Base-by-base conservation (phyloP, 2,113 vertebrate genomes). In the Misgurnus mizolepis region DNA sequence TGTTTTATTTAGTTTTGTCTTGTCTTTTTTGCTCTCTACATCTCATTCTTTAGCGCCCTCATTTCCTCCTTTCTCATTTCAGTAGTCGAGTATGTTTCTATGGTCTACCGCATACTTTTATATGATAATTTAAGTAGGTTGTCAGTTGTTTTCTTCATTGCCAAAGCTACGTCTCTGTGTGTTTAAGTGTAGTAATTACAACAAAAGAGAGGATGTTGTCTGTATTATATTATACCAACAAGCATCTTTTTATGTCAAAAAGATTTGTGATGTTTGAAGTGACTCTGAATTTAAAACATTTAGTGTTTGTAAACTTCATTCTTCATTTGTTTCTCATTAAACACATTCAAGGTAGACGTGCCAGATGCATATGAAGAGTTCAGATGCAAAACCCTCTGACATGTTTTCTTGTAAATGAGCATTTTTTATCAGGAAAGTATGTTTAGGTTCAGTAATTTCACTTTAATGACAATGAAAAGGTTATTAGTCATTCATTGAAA, bases 161-260 rank as follows among this genome's bases (percentile, higher is more conserved):
- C 53, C 39, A 50, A 41, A 22, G 47, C 14, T 1, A 18, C 58
- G 55, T 78, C 62, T 78, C 55, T 67, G 73, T 64, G 79, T 68
- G 45, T 84, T 71, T 78, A 81, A 81, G 74, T 67, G 79, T 56
- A 78, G 70, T 78, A 84, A 81, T 76, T 83, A 79, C 60, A 68
- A 77, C 73, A 77, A 50, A 80, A 75, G 43, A 70, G 76, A 58
- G 47, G 64, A 66, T 67, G 68, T 69, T 75, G 64, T 68, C 67
- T 74, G 22, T 70, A 43, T 67, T 67, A 66, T 47, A 55, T 12
- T 76, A 27, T 60, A 79, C 56, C 43, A 61, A 56, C 55, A 18
- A 60, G n/a, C 70, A 43, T 73, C 53, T 8, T 53, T 60, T 73
- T 60, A 60, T 7, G 53, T 72, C 34, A 39, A 34, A 40, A 8